Evolutionary conservation across 2,888 invertebrate species (phyloP), one percentile per base, ranked within the genome.

Genomic region (Acanthosepion pharaonis): DNA sequence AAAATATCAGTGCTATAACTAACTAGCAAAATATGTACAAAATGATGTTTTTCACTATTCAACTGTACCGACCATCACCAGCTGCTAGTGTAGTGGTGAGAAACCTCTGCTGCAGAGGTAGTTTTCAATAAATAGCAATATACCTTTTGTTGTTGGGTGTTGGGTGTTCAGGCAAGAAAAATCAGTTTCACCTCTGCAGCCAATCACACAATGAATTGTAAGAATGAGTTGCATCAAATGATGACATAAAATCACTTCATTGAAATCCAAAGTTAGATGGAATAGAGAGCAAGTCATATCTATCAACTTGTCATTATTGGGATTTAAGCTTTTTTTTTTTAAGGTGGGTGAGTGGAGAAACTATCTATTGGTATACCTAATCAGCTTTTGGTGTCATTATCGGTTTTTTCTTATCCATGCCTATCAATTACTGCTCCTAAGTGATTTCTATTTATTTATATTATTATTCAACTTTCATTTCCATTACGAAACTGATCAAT

Each of bases 371-470:
- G 3, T 11, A 33, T 0, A 78, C 78, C n/a, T 78, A 78, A 78
- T 78, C n/a, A 78, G 78, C 25, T 64, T 64, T 25, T 64, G 28
- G 64, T 64, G 23, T 64, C 64, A 23, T 64, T 23, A 64, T 64
- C 25, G 8, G n/a, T 33, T 78, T 78, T 78, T 15, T 23, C n/a
- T 5, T 18, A 11, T 78, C 18, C 15, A 78, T 78, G 33, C 33
- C 78, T 78, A 78, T n/a, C 78, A 78, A 78, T 78, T 78, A 78
- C 33, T 78, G 78, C n/a, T 78, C 78, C 78, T 33, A 78, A 78
- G n/a, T 33, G 4, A 78, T 78, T 78, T 78, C 15, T 33, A 78
- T n/a, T n/a, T 78, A 9, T 78, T n/a, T n/a, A 78, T 33, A 78
- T 78, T 15, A n/a, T 15, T 78, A 15, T 78, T 78, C 78, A 78